phyloP scores from a whole-genome alignment of 2,113 vertebrate genomes.

The Callipepla californica region DNA sequence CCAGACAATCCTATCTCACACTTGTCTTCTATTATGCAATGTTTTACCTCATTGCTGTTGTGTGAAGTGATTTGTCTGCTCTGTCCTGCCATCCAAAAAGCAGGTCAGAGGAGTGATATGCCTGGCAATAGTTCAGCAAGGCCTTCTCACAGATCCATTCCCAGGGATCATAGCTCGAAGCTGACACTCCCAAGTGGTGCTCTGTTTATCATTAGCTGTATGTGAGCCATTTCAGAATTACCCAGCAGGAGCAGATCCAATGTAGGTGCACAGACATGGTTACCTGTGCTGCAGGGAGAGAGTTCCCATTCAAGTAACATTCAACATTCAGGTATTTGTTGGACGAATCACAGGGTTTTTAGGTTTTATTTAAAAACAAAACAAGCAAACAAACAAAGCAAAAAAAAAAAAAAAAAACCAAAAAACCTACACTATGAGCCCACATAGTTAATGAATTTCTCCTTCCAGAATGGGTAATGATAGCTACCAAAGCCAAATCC shows the following conservation, averaged over 20 bases:
- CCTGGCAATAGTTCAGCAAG: neutral
- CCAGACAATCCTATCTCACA: neutral
- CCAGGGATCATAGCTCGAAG: neutral
- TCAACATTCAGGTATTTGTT: neutral
- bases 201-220: neutral
- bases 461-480: neutral
- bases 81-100: neutral
- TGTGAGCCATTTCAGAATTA: neutral
- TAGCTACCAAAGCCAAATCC: neutral
- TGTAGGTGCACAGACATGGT: rapidly evolving
- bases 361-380: neutral
- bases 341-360: neutral
- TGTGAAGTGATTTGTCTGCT: neutral
- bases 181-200: neutral
- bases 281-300: neutral
- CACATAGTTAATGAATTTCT: neutral
- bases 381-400: neutral
- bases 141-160: neutral
- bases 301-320: neutral
- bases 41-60: neutral
- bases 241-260: neutral
- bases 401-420: no score
- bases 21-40: neutral
- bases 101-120: neutral
- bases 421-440: neutral